phyloP scores from a whole-genome alignment of 92 coral and sea anemone species.

The Metridium senile region DNA sequence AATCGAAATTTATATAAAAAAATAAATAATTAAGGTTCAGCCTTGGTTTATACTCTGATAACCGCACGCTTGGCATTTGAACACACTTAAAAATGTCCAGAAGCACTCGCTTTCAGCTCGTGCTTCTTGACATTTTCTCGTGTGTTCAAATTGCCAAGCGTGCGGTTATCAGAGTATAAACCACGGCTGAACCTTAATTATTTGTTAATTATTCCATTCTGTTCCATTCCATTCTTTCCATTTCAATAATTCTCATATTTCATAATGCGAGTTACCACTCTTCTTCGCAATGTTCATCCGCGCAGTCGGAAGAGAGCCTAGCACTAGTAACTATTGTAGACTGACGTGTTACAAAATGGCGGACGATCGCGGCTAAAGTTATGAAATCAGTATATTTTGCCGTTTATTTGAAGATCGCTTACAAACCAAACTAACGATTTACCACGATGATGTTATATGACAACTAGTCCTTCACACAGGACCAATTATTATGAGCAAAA shows the following conservation, averaged over 20 bases:
- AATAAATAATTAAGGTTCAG: too few relatives aligned
- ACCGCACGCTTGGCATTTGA: too few relatives aligned
- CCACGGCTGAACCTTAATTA: too few relatives aligned
- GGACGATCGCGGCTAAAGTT: constrained; percentile 14
- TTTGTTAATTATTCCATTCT: too few relatives aligned
- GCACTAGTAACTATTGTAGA: constrained; percentile 14
- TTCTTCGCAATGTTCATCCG: not conserved
- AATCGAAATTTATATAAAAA: too few relatives aligned
- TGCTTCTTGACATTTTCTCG: too few relatives aligned
- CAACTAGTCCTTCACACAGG: not conserved
- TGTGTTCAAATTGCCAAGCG: too few relatives aligned
- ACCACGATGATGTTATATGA: constrained; percentile 1
- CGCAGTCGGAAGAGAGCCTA: not conserved
- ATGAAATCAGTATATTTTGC: constrained; percentile 28
- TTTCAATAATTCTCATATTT: not conserved
- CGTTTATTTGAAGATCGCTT: constrained; percentile 3
- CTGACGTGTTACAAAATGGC: constrained; percentile 59
- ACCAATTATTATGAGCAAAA: constrained; percentile 37
- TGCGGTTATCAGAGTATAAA: too few relatives aligned
- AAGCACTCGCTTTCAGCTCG: too few relatives aligned
- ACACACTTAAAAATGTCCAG: too few relatives aligned
- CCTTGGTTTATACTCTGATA: too few relatives aligned
- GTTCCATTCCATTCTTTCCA: too few relatives aligned
- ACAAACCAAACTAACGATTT: not conserved
- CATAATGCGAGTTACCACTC: not conserved